Base-by-base conservation (phyloP, 1,140 invertebrate species). In the Homalodisca vitripennis region DNA sequence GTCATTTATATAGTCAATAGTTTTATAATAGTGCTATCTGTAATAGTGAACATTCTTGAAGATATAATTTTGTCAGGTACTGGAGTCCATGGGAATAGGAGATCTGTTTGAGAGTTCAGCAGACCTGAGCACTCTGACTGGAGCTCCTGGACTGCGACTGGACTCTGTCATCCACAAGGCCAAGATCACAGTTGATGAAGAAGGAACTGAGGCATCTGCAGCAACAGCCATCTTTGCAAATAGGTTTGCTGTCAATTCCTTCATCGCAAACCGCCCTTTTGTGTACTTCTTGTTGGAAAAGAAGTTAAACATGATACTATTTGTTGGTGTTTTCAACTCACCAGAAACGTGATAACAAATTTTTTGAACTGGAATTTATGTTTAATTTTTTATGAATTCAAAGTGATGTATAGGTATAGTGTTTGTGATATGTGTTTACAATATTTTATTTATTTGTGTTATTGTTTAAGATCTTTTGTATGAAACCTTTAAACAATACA, bases 251-350 rank as follows among this genome's bases (percentile, higher is more conserved):
- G 91, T 91, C 0, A 87, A 83, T 0, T 77, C 84, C 30, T 97
- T 97, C 78, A 85, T 86, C 6, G 92, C 90, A 72, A 91, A 95
- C 80, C 92, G 93, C 84, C 93, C 93, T 0, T 95, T 95, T 78
- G 81, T 94, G 0, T 94, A 93, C 76, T 78, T 94, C 26, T 87
- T 95, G 51, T 93, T 89, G 70, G 90, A 94, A 75, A 87, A 87
- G 68, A 75, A 80, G 0, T 83, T 83, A 0, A 82, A 84, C 51
- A 86, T 85, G 0, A 82, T 94, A 46, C 82, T 94, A 0, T 95
- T 95, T 76, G 85, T 86, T 77, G 93, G 93, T 2, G 85, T 93
- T 51, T 94, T 88, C 79, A 76, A 77, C 60, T 75, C 76, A 27
- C 81, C 82, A 51, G 48, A 51, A 51, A 51, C 48, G n/a, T 51